phyloP scores from a whole-genome alignment of 2,797 vertebrate genomes.

The Neoniphon sammara region DNA sequence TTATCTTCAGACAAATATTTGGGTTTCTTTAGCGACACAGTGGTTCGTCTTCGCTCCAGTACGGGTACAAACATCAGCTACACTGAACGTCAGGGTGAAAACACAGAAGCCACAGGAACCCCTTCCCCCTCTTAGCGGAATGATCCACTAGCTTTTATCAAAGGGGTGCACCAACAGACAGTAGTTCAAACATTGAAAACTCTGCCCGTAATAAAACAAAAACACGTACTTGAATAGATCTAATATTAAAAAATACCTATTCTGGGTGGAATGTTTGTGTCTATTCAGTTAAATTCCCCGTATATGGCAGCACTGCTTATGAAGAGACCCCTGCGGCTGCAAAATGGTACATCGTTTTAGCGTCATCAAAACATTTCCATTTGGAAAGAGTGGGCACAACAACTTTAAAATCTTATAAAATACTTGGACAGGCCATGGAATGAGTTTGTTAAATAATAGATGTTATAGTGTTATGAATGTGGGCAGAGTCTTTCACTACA shows the following conservation, averaged over 20 bases:
- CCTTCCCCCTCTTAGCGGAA: conserved; percentile 41
- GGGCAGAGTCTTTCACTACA: neutral
- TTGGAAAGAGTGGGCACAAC: neutral
- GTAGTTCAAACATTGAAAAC: fast-evolving
- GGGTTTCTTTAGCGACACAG: conserved; percentile 9
- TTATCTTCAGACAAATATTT: neutral
- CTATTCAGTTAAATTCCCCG: fast-evolving
- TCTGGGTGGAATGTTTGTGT: fast-evolving
- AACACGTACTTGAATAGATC: fast-evolving
- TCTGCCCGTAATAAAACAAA: fast-evolving
- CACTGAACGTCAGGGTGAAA: conserved; percentile 62
- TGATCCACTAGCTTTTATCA: conserved; percentile 48
- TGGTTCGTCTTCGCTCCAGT: conserved; percentile 3
- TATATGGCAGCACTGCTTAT: fast-evolving
- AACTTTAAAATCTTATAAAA: no score
- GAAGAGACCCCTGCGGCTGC: conserved; percentile 25
- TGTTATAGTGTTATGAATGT: no score
- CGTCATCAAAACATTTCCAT: conserved; percentile 66
- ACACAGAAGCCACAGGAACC: conserved; percentile 51
- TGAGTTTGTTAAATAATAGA: neutral
- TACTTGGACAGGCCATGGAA: no score
- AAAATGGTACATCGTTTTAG: neutral
- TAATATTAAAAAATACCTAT: fast-evolving
- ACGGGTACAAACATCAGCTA: conserved; percentile 27
- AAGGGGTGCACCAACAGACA: neutral